Base-by-base conservation (phyloP, 2,888 invertebrate genomes). In the Rhyacophila evoluta region DNA sequence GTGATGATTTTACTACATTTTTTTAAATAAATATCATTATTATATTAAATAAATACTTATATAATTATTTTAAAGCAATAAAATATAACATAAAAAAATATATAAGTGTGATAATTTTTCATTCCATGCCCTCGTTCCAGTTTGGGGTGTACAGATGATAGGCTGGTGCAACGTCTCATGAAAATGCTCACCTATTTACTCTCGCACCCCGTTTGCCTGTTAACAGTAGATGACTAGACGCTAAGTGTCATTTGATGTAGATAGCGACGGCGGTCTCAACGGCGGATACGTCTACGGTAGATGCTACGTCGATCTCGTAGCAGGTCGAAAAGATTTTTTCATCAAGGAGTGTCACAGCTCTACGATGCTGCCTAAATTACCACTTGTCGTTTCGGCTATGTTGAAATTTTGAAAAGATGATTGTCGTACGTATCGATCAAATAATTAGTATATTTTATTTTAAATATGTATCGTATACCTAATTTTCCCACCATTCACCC, bases 191-290 rank as follows among this genome's bases (percentile, higher is more conserved):
- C 73, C 78, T 41, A 68, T 75, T 80, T 78, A 75, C 39, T 37
- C 12, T 28, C 71, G 55, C 73, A 67, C 74, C 71, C 37, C 12
- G 69, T 69, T 28, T 28, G 69, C 28, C 69, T 33, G 72, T 79
- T 79, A 79, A 38, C 72, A 28, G 19, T 39, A 79, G 76, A 76
- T 69, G 76, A 41, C 29, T 69, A 68, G 37, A 75, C 72, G 72
- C 72, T 78, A 81, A 81, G 81, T 81, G 79, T 79, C 81, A 81
- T 81, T 81, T 81, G 81, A 81, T 79, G 81, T 79, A 81, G 81
- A 81, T 81, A 81, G 81, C 75, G 75, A 19, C 79, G 72, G 36
- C 68, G 70, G 69, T 33, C 25, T 55, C 55, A 19, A 55, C 25
- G 55, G 10, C 38, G 38, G 38, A 2, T 6, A n/a, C 38, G 2